Evolutionary conservation across 2,797 vertebrate genomes (phyloP).

Genomic region (Glossophaga mutica): DNA sequence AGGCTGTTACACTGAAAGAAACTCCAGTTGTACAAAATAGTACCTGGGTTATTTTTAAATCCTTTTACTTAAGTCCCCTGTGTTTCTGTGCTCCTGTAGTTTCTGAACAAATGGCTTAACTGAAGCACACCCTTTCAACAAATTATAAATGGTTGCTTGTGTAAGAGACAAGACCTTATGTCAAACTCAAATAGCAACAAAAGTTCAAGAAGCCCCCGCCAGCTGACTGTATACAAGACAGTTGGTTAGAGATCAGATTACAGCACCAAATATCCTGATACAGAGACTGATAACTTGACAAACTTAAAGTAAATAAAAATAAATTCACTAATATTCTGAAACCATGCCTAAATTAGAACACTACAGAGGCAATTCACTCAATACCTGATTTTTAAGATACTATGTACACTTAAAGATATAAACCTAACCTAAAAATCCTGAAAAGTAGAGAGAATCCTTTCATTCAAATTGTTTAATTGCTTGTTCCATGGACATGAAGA

Average conservation of each 20-base stretch:
- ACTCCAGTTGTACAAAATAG: not conserved
- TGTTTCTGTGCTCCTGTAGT: not conserved
- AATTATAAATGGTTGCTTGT: not conserved
- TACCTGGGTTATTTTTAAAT: not conserved
- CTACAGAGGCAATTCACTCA: not conserved
- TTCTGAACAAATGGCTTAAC: not conserved
- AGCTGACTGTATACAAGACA: not conserved
- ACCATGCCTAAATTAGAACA: not conserved
- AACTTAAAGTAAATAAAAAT: not conserved
- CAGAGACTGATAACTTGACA: not conserved
- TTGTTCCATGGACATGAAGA: not conserved
- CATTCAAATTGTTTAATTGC: not conserved
- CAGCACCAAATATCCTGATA: not conserved
- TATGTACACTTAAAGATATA: not conserved
- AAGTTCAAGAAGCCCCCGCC: not conserved
- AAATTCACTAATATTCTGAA: not conserved
- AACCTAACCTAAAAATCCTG: not conserved
- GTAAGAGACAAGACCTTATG: not conserved
- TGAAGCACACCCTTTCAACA: not conserved
- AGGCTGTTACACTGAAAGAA: not conserved
- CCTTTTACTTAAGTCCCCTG: not conserved
- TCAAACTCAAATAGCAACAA: not conserved
- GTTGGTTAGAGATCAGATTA: not conserved
- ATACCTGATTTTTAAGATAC: not conserved
- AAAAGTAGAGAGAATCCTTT: not conserved